Evolutionary conservation across 2,888 invertebrate species (phyloP), one percentile per base, ranked within the genome.

Genomic region (Yponomeuta sedellus): DNA sequence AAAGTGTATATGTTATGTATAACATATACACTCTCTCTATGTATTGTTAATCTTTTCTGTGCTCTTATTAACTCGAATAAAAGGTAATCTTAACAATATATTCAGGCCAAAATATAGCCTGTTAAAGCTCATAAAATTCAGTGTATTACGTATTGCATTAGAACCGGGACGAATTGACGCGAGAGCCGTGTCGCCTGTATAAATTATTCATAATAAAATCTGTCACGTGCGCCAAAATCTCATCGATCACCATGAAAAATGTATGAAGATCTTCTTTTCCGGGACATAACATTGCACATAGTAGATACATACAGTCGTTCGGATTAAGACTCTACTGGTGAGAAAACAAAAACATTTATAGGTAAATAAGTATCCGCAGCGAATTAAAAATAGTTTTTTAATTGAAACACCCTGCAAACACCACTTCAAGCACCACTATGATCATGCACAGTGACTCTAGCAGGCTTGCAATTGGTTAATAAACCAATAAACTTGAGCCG

Each of bases 401-500:
- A 52, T 52, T 3, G 2, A 16, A 52, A 5, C 34, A 34, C 34
- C 34, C 34, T 34, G 8, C 34, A 16, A 52, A 52, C 4, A 52
- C 0, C 16, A 52, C 12, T 52, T 0, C 3, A 52, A 52, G 16
- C 44, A 52, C 16, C 44, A 52, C n/a, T n/a, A 16, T 52, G 44
- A 16, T 52, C 44, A 4, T 52, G 16, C 34, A 34, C 44, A 52
- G 44, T 52, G 44, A 63, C 10, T 6, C 44, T 34, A 5, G n/a
- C 34, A 10, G 6, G 40, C 44, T 40, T 40, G 63, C 63, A 20
- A 63, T 73, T 72, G 72, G 71, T 72, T 71, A 71, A 73, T 76
- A 78, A 76, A 75, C 75, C 72, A 75, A 76, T 79, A 77, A 77
- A 77, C 71, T 71, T 69, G 72, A 72, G 71, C 71, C 74, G 74